Base-by-base conservation (phyloP, 2,797 vertebrate species). In the Morelia viridis region DNA sequence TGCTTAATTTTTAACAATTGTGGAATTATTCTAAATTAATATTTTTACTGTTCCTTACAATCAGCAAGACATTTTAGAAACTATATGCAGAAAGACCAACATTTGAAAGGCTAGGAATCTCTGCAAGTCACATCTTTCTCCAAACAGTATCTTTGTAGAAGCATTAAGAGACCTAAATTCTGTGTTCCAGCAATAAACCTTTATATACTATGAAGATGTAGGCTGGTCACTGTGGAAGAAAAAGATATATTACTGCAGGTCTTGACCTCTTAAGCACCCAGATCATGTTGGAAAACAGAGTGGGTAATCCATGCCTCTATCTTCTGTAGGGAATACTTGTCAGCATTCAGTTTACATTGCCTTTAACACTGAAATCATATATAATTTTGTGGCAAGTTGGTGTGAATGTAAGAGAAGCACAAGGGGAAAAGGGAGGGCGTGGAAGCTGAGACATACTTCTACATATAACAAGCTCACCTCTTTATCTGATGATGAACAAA, bases 111-210 rank as follows among this genome's bases (percentile, higher is more conserved):
- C 94, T 94, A 95, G 95, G 90, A 62, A 87, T 94, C 93, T 96
- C 31, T 93, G 96, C 95, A 96, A 94, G 31, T 97, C 91, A 94
- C 92, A 17, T 91, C 92, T 93, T 96, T 95, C 96, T 76, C 11
- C 24, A 92, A 86, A 96, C 94, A 94, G 95, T 94, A 92, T 94
- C 95, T 95, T 97, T 93, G 94, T 22, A 90, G 95, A 96, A 93
- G 93, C 76, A 53, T 95, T 90, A 95, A 88, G 84, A 92, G 94
- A 91, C 62, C 53, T 89, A 87, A 93, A 94, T 83, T 84, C 80
- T 91, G 56, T 57, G 89, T 5, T 50, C 58, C 71, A 89, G 92
- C 50, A 89, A 5, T 92, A n/a, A 83, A 84, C 64, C 89, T 94
- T 71, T 2, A 64, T 87, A 87, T 0, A 3, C 84, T 87, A 92